Evolutionary conservation across 2,888 invertebrate genomes (phyloP), one percentile per base, ranked within the genome.

Genomic region (Leptura quadrifasciata): DNA sequence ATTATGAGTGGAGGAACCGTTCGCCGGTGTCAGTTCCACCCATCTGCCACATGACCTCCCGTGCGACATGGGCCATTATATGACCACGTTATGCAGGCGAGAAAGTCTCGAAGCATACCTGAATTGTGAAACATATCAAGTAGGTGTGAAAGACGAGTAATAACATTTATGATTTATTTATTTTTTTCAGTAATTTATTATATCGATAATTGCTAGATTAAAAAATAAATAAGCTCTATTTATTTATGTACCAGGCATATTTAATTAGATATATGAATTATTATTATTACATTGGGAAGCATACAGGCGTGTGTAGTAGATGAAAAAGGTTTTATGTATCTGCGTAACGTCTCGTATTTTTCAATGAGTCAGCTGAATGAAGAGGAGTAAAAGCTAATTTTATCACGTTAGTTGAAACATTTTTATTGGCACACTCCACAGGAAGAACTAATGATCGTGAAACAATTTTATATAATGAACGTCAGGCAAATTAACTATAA

Each of bases 361-460:
- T 69, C 39, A 69, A 60, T 69, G 69, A 69, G 69, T 69, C 69
- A 69, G 58, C 69, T 69, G 10, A 69, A 69, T 69, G 69, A 20
- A 69, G 21, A 69, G 15, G 4, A 39, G 72, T 20, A 27, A 35
- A 35, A 5, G 52, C 72, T 72, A 72, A 72, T 72, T 72, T 63
- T 72, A 60, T 68, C 68, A 52, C 54, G 35, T 60, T 6, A 24
- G 39, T 60, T 12, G 58, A 35, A 24, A 65, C 52, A 52, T 70
- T 57, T 70, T 70, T 70, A 31, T 57, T 73, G 73, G 73, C 73
- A 67, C 8, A 18, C 24, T 1, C n/a, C 39, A 67, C 73, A 65
- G 73, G 73, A 73, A 73, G 67, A 31, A 27, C 35, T 65, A 73
- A 73, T 73, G 73, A 57, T 55, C 57, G 21, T 39, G 58, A 73